phyloP scores from a whole-genome alignment of 1,140 invertebrate species.

The Magallana ariakensis region DNA sequence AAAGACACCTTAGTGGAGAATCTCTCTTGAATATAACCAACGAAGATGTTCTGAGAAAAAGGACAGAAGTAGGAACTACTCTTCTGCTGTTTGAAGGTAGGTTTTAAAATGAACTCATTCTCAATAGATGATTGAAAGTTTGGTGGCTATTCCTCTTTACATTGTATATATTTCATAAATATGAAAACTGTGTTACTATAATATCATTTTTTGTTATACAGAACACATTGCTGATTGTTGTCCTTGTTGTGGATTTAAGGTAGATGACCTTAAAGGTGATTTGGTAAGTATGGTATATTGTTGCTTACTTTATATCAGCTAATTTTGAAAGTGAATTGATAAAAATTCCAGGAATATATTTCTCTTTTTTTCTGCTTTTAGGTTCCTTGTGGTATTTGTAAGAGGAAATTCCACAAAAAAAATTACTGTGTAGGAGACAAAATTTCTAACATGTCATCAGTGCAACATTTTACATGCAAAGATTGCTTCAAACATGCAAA shows the following conservation, averaged over 20 bases:
- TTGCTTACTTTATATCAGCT: constrained; percentile 8
- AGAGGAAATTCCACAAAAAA: constrained; percentile 19
- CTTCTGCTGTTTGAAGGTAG: background rate
- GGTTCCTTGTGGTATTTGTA: constrained; percentile 14
- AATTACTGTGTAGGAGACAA: background rate
- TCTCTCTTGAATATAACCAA: constrained; percentile 16
- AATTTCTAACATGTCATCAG: background rate
- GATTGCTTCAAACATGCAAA: background rate
- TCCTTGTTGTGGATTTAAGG: background rate
- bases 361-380: background rate
- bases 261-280: constrained; percentile 14
- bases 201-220: background rate
- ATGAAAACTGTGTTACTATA: background rate
- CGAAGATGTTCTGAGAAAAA: constrained; percentile 4
- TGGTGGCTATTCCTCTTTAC: constrained; percentile 4
- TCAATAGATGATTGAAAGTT: background rate
- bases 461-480: constrained; percentile 5
- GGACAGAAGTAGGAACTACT: constrained; percentile 10
- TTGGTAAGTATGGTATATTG: background rate
- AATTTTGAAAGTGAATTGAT: background rate
- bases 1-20: background rate
- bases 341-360: background rate
- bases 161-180: background rate
- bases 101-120: background rate
- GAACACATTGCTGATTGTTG: background rate